Evolutionary conservation across 2,113 vertebrate species (phyloP).

Genomic region (Solenodon paradoxus): DNA sequence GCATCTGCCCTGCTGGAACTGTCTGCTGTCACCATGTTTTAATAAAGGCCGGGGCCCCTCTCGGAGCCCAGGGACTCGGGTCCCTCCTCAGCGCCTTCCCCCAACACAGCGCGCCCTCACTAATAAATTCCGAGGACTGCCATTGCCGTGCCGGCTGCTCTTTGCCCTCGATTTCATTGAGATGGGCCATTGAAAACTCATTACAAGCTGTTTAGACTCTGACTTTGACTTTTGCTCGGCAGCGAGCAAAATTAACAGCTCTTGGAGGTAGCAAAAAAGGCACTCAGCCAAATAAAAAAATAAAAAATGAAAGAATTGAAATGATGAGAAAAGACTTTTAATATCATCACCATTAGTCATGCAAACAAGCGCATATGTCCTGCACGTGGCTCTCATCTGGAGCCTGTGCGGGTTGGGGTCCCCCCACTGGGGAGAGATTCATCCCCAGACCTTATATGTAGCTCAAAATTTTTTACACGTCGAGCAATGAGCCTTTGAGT

Average conservation of each 20-base stretch:
- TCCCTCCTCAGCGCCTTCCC: slow-evolving; percentile 73
- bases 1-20: neutral
- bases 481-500: slow-evolving; percentile 81
- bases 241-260: slow-evolving; percentile 91
- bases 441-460: slow-evolving; percentile 47
- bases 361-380: slow-evolving; percentile 82
- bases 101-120: slow-evolving; percentile 70
- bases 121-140: slow-evolving; percentile 87
- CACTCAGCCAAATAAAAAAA: slow-evolving; percentile 83
- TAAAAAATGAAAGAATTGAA: slow-evolving; percentile 64
- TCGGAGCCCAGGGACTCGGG: slow-evolving; percentile 55
- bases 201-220: slow-evolving; percentile 93
- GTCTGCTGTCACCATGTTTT: neutral
- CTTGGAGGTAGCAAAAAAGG: slow-evolving; percentile 86
- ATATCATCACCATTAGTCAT: slow-evolving; percentile 85
- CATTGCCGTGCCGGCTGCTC: slow-evolving; percentile 87
- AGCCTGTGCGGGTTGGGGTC: neutral
- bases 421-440: slow-evolving; percentile 39
- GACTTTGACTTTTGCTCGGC: slow-evolving; percentile 91
- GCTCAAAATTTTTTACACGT: slow-evolving; percentile 78
- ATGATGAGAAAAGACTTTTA: slow-evolving; percentile 81
- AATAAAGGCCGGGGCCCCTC: slow-evolving; percentile 24
- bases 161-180: slow-evolving; percentile 92
- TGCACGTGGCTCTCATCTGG: slow-evolving; percentile 49
- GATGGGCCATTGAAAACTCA: slow-evolving; percentile 93